A percentile compares a stretch with the other conserved stretches of the same genome.
phyloP scores from a whole-genome alignment of 2,113 vertebrate genomes.

The Vombatus ursinus region DNA sequence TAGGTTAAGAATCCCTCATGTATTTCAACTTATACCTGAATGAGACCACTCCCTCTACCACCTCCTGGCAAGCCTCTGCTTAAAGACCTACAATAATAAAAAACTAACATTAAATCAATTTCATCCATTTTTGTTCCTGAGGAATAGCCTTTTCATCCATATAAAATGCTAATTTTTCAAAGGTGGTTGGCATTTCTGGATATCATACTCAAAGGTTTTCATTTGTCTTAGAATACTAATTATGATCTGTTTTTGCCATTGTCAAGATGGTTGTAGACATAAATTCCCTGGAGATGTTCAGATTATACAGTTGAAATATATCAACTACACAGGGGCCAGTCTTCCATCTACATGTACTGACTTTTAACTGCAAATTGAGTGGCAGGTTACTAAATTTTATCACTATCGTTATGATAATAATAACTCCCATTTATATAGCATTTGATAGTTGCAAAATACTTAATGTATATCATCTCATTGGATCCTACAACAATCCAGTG shows the following conservation, averaged over 20 bases:
- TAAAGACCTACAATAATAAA: not conserved
- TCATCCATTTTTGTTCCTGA: not conserved
- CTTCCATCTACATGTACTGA: not conserved
- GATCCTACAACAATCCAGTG: not conserved
- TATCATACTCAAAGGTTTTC: not conserved
- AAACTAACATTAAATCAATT: not conserved
- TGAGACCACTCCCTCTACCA: not conserved
- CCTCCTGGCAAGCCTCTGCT: not conserved
- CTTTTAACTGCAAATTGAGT: not conserved
- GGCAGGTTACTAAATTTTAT: not conserved
- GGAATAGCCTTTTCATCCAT: too few species aligned
- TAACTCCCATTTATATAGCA: not conserved
- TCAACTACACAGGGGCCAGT: constrained; percentile 41
- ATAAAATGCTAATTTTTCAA: too few species aligned
- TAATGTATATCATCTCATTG: not conserved
- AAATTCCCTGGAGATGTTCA: constrained; percentile 64
- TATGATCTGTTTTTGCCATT: constrained; percentile 40
- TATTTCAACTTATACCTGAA: not conserved
- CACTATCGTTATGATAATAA: not conserved
- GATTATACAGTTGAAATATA: constrained; percentile 55
- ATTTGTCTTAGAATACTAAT: not conserved
- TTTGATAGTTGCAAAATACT: not conserved
- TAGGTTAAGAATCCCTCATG: not conserved
- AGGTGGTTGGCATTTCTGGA: not conserved
- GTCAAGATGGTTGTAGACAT: constrained; percentile 65